Percentiles rank a stretch among this genome's conserved stretches.
phyloP scores from a whole-genome alignment of 2,888 invertebrate genomes.

The Rhagonycha lutea region DNA sequence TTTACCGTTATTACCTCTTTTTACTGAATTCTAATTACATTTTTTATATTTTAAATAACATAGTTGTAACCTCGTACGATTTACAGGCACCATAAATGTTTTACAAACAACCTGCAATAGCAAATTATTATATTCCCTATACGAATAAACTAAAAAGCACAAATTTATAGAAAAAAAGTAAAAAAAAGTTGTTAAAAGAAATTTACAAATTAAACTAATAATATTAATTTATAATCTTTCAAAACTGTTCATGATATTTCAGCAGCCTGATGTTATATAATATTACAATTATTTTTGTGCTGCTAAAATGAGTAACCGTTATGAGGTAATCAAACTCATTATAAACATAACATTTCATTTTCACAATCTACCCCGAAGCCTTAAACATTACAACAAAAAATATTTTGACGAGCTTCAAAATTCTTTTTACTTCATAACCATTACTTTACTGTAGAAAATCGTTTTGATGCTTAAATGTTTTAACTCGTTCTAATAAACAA shows the following conservation, averaged over 20 bases:
- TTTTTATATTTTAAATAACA: too few relatives aligned
- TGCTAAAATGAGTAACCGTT: not conserved
- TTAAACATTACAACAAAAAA: not conserved
- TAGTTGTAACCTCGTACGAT: too few relatives aligned
- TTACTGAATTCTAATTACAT: too few relatives aligned
- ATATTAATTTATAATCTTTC: not conserved
- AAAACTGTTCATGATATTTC: not conserved
- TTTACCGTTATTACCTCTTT: too few relatives aligned
- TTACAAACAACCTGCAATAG: too few relatives aligned
- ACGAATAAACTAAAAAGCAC: too few relatives aligned
- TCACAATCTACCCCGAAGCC: not conserved
- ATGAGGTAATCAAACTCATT: not conserved
- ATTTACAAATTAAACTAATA: not conserved
- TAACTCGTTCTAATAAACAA: not conserved
- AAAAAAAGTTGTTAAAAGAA: too few relatives aligned
- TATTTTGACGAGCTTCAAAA: not conserved
- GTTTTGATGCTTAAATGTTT: not conserved
- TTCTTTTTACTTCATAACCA: not conserved
- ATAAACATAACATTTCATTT: not conserved
- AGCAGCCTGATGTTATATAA: not conserved
- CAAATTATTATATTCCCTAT: too few relatives aligned
- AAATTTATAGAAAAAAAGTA: too few relatives aligned
- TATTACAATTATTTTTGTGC: not conserved
- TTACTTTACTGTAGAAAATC: not conserved
- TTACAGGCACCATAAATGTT: too few relatives aligned